Conservation (phyloP, 1,140 invertebrate genomes). For the Augochlora pura region DNA sequence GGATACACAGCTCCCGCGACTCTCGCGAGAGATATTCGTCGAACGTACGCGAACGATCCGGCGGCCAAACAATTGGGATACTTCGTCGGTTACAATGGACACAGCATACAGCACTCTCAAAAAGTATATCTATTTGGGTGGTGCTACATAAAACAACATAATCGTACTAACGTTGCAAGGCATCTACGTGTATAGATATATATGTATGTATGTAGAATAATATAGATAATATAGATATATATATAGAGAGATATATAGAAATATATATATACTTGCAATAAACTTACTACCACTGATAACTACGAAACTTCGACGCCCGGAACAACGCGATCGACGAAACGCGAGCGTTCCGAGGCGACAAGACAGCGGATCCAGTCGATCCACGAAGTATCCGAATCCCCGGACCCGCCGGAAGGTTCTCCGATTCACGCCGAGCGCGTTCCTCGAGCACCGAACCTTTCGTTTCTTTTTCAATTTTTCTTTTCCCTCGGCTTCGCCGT, state of each 20-base stretch:
- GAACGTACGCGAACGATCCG: constrained; percentile 15
- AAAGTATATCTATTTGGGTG: constrained; percentile 53
- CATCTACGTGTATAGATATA: constrained; percentile 56
- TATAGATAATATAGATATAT: constrained; percentile 38
- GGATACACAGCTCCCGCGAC: no score
- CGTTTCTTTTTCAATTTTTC: no score
- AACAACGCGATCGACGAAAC: constrained; percentile 37
- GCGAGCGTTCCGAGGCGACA: constrained; percentile 29
- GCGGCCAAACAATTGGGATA: constrained; percentile 47
- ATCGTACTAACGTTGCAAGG: constrained; percentile 56
- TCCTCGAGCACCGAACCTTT: constrained; percentile 50
- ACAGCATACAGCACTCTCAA: constrained; percentile 61
- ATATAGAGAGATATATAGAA: constrained; percentile 9
- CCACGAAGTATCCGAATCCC: constrained; percentile 55
- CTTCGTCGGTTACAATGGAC: constrained; percentile 53
- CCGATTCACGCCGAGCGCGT: constrained; percentile 10
- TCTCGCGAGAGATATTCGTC: no score
- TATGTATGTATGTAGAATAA: constrained; percentile 29
- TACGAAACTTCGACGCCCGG: constrained; percentile 45
- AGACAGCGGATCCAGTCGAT: constrained; percentile 39
- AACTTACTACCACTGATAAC: constrained; percentile 53
- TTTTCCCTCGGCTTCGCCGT: not conserved
- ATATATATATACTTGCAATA: constrained; percentile 49
- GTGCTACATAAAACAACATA: constrained; percentile 58
- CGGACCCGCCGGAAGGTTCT: constrained; percentile 25